These are phyloP conservation scores for Bombus confusus DNA, from an alignment of 1,140 invertebrate species.

Conservation along the genomic window DNA sequence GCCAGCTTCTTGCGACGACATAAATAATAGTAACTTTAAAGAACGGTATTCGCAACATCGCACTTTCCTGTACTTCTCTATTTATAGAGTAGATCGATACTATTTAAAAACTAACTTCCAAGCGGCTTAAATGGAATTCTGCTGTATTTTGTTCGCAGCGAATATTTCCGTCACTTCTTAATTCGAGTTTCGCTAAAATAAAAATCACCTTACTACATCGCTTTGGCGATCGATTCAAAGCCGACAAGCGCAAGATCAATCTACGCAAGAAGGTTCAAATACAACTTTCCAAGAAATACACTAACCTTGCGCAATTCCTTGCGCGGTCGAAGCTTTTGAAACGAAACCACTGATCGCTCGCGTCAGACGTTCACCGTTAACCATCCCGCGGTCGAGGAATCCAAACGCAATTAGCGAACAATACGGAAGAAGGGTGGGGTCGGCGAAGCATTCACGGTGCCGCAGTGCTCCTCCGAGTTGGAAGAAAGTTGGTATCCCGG, in stretches of 20 bases:
- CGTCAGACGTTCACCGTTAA: not conserved
- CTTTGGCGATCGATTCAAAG: too few relatives aligned
- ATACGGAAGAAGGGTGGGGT: conserved; percentile 33
- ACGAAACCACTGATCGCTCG: not conserved
- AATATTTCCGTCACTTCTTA: not conserved
- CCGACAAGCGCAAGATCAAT: too few relatives aligned
- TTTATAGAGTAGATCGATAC: too few relatives aligned
- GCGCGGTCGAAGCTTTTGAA: not conserved
- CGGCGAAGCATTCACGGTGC: conserved; percentile 17
- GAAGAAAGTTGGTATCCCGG: conserved; percentile 26
- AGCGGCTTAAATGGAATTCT: too few relatives aligned
- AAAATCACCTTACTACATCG: too few relatives aligned
- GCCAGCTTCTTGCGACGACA: too few relatives aligned
- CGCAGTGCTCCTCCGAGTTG: not conserved
- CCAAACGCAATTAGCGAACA: conserved; percentile 50
- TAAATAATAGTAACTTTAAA: too few relatives aligned
- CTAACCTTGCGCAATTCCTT: not conserved
- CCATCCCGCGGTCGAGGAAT: conserved; percentile 10
- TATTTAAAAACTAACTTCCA: too few relatives aligned
- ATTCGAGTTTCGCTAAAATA: not conserved
- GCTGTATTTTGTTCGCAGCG: too few relatives aligned
- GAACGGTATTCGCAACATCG: too few relatives aligned
- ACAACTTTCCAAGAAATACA: not conserved
- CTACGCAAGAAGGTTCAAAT: too few relatives aligned
- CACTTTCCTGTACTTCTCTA: too few relatives aligned